phyloP scores from a whole-genome alignment of 2,888 invertebrate genomes.

The Platyscelio sp. region DNA sequence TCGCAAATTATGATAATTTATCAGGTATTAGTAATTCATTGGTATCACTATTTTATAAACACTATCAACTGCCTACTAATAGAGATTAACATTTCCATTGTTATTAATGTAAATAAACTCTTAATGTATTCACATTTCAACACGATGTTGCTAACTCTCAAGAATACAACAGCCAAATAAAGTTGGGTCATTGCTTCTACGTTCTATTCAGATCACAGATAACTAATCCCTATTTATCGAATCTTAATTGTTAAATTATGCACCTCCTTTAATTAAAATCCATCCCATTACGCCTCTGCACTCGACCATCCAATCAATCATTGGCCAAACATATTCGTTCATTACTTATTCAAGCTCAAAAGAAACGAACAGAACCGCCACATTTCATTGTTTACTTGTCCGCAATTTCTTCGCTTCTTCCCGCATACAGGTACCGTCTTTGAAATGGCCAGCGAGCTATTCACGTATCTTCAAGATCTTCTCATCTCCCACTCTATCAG shows the following conservation, averaged over 20 bases:
- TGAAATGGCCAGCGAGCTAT: constrained; percentile 47
- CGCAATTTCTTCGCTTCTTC: too few relatives aligned
- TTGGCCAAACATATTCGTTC: too few relatives aligned
- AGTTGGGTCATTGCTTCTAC: not conserved
- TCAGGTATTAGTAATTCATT: too few relatives aligned
- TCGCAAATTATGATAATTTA: too few relatives aligned
- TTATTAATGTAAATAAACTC: constrained; percentile 4
- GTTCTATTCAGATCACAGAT: constrained; percentile 23
- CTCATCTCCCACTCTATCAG: constrained; percentile 55
- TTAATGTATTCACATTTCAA: constrained; percentile 32
- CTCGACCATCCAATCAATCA: constrained; percentile 20
- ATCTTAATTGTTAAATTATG: constrained; percentile 55
- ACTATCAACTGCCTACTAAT: not conserved
- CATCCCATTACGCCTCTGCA: constrained; percentile 12
- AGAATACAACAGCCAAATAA: constrained; percentile 24
- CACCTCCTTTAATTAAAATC: constrained; percentile 46
- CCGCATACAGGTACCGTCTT: constrained; percentile 6
- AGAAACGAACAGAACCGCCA: too few relatives aligned
- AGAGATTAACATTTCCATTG: not conserved
- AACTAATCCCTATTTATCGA: constrained; percentile 7
- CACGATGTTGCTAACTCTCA: constrained; percentile 6
- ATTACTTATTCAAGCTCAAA: too few relatives aligned
- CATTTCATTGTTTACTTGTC: too few relatives aligned
- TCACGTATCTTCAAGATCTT: constrained; percentile 48
- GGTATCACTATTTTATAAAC: too few relatives aligned